phyloP scores from a whole-genome alignment of 1,140 invertebrate species.

The Drosophila cardini region DNA sequence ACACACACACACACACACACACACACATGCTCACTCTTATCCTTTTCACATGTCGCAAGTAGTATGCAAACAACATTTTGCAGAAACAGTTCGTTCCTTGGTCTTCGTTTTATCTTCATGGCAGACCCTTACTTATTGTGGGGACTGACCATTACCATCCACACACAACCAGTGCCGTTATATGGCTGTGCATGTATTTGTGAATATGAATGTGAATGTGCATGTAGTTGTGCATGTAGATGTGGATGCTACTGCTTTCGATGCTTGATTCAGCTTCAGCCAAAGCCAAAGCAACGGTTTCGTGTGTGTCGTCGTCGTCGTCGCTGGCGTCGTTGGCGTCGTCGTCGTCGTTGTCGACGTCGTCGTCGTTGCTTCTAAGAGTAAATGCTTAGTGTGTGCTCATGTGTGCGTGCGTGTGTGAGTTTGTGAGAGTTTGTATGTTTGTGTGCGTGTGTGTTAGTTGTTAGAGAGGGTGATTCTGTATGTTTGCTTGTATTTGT shows the following conservation, averaged over 20 bases:
- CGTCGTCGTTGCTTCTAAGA: constrained; percentile 25
- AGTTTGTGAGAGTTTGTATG: constrained; percentile 23
- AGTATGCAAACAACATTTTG: constrained; percentile 85
- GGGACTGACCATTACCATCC: constrained; percentile 70
- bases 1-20: constrained; percentile 12
- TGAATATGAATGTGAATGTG: constrained; percentile 25
- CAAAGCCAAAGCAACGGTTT: constrained; percentile 43
- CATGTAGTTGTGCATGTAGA: constrained; percentile 24
- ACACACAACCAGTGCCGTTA: constrained; percentile 32
- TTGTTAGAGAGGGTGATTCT: constrained; percentile 70
- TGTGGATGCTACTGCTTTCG: constrained; percentile 63
- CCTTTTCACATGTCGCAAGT: constrained; percentile 84
- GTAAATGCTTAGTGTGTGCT: constrained; percentile 49
- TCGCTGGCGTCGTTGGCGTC: constrained; percentile 1
- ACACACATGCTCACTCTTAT: constrained; percentile 63
- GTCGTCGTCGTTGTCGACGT: constrained; percentile 6
- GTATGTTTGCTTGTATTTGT: constrained; percentile 69
- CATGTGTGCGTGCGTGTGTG: constrained; percentile 29
- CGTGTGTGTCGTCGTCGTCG: constrained; percentile 9
- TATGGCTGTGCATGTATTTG: constrained; percentile 19
- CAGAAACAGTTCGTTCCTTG: constrained; percentile 84
- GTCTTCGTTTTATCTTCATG: constrained; percentile 85
- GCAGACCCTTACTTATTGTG: constrained; percentile 84
- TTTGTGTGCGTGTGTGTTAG: constrained; percentile 41
- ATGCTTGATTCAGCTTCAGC: constrained; percentile 78